These are phyloP conservation scores for Emmelina monodactyla DNA, from an alignment of 2,888 invertebrate genomes.

Conservation along the genomic window DNA sequence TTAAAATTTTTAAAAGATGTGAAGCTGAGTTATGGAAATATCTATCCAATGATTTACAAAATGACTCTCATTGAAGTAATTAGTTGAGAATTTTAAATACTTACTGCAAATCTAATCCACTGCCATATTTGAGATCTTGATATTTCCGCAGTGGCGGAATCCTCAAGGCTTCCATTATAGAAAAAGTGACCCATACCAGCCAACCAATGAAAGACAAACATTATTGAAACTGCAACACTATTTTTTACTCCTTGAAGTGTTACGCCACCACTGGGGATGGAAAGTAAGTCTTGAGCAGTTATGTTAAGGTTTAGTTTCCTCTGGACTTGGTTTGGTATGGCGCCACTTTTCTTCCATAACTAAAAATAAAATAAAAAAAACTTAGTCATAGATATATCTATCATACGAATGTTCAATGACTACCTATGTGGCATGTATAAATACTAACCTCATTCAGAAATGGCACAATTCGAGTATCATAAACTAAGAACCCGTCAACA, in stretches of 20 bases:
- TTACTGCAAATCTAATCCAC: constrained; percentile 71
- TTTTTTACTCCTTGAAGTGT: constrained; percentile 69
- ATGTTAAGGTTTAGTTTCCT: constrained; percentile 38
- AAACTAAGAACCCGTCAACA: constrained; percentile 75
- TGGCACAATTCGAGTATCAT: constrained; percentile 69
- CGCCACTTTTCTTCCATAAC: constrained; percentile 58
- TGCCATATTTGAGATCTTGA: constrained; percentile 78
- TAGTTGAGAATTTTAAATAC: constrained; percentile 18
- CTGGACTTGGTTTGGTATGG: constrained; percentile 59
- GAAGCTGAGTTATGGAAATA: too few species aligned
- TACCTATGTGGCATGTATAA: too few species aligned
- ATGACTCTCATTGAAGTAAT: too few species aligned
- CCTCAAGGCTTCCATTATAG: constrained; percentile 71
- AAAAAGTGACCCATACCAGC: constrained; percentile 73
- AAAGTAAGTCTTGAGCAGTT: constrained; percentile 55
- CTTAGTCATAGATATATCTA: too few species aligned
- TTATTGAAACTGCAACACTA: constrained; percentile 70
- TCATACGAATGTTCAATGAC: too few species aligned
- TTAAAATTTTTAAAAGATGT: too few species aligned
- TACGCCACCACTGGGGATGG: constrained; percentile 69
- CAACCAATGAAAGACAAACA: constrained; percentile 75
- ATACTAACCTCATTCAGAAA: constrained; percentile 60
- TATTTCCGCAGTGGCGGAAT: constrained; percentile 79
- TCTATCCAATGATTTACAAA: too few species aligned
- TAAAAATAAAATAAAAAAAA: constrained; percentile 22